phyloP scores from a whole-genome alignment of 2,113 vertebrate species.

The Mandrillus leucophaeus region DNA sequence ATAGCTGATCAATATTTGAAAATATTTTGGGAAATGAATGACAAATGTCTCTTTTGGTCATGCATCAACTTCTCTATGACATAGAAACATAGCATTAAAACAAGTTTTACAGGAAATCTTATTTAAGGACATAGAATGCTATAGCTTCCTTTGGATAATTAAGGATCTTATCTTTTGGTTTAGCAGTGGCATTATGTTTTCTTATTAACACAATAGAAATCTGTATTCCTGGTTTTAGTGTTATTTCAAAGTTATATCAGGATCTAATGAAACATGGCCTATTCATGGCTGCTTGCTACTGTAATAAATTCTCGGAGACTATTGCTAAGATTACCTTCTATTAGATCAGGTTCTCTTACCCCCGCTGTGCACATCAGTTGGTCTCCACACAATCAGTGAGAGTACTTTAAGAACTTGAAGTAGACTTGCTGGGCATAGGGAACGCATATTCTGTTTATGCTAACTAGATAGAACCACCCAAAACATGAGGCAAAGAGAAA shows the following conservation, averaged over 20 bases:
- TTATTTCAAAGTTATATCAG: neutral
- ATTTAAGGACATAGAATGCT: neutral
- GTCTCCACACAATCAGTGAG: neutral
- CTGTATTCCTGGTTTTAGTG: slow-evolving; percentile 1
- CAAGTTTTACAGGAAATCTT: slow-evolving; percentile 4
- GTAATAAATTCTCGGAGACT: neutral
- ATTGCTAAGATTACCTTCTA: neutral
- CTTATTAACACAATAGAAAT: neutral
- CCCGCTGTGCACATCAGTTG: neutral
- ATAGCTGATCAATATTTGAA: neutral
- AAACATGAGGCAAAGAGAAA: neutral
- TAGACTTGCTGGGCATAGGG: neutral
- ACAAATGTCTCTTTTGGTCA: neutral
- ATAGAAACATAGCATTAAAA: neutral
- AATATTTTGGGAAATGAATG: neutral
- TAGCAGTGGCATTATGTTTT: neutral
- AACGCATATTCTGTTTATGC: neutral
- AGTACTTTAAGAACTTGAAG: neutral
- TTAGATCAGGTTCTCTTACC: neutral
- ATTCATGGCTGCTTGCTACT: neutral
- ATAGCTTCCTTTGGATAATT: neutral
- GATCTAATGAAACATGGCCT: neutral
- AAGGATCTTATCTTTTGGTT: neutral
- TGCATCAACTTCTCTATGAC: neutral
- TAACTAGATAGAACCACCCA: neutral